Percentiles rank a stretch among this genome's conserved stretches.
Conservation (phyloP, 2,888 invertebrate genomes). For the Aelia acuminata region DNA sequence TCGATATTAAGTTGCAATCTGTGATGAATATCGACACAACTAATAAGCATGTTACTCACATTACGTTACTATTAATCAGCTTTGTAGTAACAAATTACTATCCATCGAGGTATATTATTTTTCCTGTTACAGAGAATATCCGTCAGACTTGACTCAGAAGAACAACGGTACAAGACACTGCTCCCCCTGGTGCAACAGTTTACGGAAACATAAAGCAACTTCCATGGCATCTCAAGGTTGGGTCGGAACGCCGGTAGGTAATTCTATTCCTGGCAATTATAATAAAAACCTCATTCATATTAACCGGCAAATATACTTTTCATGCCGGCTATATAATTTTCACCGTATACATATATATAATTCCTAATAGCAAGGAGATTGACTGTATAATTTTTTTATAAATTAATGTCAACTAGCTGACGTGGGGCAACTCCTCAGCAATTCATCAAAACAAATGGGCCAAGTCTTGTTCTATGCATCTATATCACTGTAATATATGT, state of each 20-base stretch:
- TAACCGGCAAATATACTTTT: constrained; percentile 26
- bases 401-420: neutral
- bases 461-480: neutral
- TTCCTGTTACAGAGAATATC: neutral
- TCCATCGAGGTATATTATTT: neutral
- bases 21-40: neutral
- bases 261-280: constrained; percentile 1
- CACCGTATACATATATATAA: neutral
- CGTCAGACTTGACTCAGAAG: neutral
- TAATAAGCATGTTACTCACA: neutral
- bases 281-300: constrained; percentile 48
- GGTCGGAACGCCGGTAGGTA: neutral
- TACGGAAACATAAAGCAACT: constrained; percentile 11
- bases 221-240: constrained; percentile 10
- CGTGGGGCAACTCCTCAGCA: neutral
- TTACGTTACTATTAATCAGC: neutral
- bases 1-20: too few relatives aligned
- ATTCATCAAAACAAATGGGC: neutral
- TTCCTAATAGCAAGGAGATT: neutral
- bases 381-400: constrained; percentile 37
- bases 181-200: neutral
- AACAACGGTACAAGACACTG: constrained; percentile 3
- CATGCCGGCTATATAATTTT: constrained; percentile 34
- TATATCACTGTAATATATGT: too few relatives aligned
- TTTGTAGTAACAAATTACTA: neutral